phyloP scores from a whole-genome alignment of 2,888 invertebrate genomes.

The Orthosia gracilis region DNA sequence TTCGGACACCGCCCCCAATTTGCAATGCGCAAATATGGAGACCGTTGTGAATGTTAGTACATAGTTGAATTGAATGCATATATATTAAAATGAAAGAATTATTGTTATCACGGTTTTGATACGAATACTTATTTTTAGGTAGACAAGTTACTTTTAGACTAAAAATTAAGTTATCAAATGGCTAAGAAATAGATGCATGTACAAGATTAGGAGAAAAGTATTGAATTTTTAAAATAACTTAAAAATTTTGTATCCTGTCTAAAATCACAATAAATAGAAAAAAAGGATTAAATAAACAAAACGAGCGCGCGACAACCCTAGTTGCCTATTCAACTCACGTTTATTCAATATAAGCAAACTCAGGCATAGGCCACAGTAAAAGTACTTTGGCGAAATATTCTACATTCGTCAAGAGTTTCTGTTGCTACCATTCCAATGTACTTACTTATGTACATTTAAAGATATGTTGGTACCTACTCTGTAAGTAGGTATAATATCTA shows the following conservation, averaged over 20 bases:
- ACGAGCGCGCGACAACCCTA: conserved; percentile 80
- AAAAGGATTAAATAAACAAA: background rate
- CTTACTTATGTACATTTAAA: conserved; percentile 19
- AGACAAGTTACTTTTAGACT: too few relatives aligned
- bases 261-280: too few relatives aligned
- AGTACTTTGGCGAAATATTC: conserved; percentile 88
- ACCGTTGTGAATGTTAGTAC: background rate
- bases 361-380: conserved; percentile 87
- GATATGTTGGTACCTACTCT: background rate
- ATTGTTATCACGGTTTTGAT: too few relatives aligned
- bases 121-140: too few relatives aligned
- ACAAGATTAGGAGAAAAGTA: too few relatives aligned
- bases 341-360: conserved; percentile 92
- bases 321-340: conserved; percentile 90
- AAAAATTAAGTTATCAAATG: too few relatives aligned
- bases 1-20: conserved; percentile 74
- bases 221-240: too few relatives aligned
- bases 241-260: too few relatives aligned
- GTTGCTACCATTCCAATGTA: conserved; percentile 76
- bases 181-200: too few relatives aligned
- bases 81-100: too few relatives aligned
- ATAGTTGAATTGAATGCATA: background rate
- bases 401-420: conserved; percentile 86
- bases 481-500: too few relatives aligned
- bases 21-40: conserved; percentile 32